Base-by-base conservation (phyloP, 2,113 vertebrate genomes). In the Pholis gunnellus region DNA sequence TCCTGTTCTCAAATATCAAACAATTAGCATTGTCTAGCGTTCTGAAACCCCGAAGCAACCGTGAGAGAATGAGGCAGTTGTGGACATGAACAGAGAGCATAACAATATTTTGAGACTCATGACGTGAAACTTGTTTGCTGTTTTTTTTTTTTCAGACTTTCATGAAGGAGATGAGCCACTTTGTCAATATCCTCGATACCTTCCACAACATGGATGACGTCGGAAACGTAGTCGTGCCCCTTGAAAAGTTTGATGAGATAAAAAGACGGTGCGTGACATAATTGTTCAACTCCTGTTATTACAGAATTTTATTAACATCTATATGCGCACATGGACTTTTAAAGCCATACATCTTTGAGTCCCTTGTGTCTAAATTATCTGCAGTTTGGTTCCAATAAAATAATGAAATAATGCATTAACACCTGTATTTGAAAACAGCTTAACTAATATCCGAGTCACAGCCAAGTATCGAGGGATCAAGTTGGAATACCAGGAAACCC, bases 391-490 rank as follows among this genome's bases (percentile, higher is more conserved):
- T 66, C 7, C 50, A 60, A 4, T 67, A 29, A 48, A 48, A 29
- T 2, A 9, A 29, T 66, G 9, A 65, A n/a, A 57, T 57, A 15
- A 61, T 20, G 20, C 9, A 6, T 61, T 25, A 25, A 46, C 36
- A 9, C 4, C 17, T 29, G 36, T 46, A n/a, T 72, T 59, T 64
- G 2, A 60, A 66, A 74, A 78, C 72, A 91, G 90, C 60, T 68
- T 90, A 61, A 88, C 87, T 13, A 42, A 63, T 54, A 31, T 91
- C 44, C 66, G 78, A 72, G 87, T 88, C 54, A 80, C 82, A 27
- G 72, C 82, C 42, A 90, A 88, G 27, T 85, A 90, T 75, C 78
- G 78, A 31, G 80, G 80, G 31, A 87, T 91, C 69, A 80, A 84
- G 75, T 1, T 90, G 75, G 88, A 91, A 63, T 90, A 75, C 36